Percentiles rank a stretch among this genome's conserved stretches.
phyloP scores from a whole-genome alignment of 2,113 vertebrate species.

The Chloroceryle aenea region DNA sequence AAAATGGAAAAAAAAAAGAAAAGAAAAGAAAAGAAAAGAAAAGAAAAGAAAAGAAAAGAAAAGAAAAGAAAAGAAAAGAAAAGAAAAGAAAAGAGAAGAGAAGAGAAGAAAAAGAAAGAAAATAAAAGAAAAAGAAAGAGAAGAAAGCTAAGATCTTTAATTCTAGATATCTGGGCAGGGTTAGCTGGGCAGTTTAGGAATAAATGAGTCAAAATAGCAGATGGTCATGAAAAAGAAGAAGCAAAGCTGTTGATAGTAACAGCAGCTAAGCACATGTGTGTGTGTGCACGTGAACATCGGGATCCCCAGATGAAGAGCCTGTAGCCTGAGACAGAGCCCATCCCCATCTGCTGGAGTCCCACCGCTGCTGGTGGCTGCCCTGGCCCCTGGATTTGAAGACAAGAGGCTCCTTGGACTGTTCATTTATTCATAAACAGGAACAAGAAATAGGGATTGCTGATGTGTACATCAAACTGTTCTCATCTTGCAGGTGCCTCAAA shows the following conservation, averaged over 20 bases:
- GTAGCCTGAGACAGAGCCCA: background rate
- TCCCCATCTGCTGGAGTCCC: background rate
- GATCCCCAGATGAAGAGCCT: background rate
- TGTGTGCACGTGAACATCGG: background rate
- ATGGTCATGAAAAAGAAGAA: slow-evolving; percentile 15
- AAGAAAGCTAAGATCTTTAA: background rate
- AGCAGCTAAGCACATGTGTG: background rate
- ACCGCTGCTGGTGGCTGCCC: background rate
- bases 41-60: background rate
- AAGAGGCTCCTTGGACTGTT: background rate
- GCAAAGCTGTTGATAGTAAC: background rate
- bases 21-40: too few relatives aligned
- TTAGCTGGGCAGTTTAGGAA: background rate
- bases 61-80: background rate
- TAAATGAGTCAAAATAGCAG: slow-evolving; percentile 21
- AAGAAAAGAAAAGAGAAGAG: background rate
- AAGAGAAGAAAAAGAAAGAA: background rate
- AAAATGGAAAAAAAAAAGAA: too few relatives aligned
- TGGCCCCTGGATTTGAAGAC: background rate
- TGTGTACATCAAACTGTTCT: background rate
- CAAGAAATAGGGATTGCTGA: background rate
- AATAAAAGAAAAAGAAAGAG: background rate
- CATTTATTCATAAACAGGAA: background rate
- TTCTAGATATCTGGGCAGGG: background rate
- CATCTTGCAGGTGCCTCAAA: background rate